These are phyloP conservation scores for Caenorhabditis parvicauda DNA, from an alignment of 2,888 invertebrate species.

Conservation along the genomic window DNA sequence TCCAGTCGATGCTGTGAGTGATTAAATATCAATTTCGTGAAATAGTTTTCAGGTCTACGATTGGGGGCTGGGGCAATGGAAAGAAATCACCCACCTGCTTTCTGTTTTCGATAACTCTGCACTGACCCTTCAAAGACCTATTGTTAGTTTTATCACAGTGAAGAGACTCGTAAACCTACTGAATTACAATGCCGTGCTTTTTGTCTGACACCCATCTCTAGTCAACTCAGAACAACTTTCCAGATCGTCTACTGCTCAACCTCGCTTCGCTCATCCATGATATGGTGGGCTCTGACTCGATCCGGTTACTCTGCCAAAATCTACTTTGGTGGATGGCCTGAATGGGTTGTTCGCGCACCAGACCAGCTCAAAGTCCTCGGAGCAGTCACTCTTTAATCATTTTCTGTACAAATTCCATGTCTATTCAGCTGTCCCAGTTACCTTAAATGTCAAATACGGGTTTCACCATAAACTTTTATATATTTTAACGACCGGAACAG, in stretches of 20 bases:
- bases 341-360: constrained; percentile 59
- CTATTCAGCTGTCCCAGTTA: constrained; percentile 8
- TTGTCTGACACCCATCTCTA: no score
- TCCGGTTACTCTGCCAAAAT: constrained; percentile 45
- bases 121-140: constrained; percentile 22
- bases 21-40: not conserved
- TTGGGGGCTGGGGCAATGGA: constrained; percentile 37
- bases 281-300: constrained; percentile 53
- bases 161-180: not conserved
- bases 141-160: constrained; percentile 18
- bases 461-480: no score
- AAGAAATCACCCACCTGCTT: constrained; percentile 18
- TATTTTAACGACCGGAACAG: constrained; percentile 7
- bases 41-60: constrained; percentile 22
- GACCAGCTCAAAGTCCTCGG: constrained; percentile 56
- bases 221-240: no score
- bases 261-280: constrained; percentile 51
- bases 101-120: constrained; percentile 34
- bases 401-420: constrained; percentile 22
- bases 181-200: no score
- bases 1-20: constrained; percentile 46
- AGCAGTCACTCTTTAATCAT: not conserved
- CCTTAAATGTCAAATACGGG: no score
- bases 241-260: constrained; percentile 48
- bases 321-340: constrained; percentile 61